phyloP scores from a whole-genome alignment of 1,140 invertebrate genomes.

The Drosophila paulistorum region DNA sequence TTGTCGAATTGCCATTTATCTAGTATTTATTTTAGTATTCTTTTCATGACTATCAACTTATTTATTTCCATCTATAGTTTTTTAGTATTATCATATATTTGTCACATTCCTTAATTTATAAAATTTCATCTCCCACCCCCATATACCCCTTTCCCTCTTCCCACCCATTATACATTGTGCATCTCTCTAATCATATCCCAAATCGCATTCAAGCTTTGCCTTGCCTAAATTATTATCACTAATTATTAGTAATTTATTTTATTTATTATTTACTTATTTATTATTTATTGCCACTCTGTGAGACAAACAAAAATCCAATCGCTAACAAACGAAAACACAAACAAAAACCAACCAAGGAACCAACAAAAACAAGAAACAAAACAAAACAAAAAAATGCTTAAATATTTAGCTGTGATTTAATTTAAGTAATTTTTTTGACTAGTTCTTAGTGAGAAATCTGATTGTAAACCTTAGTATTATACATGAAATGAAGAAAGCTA shows the following conservation, averaged over 20 bases:
- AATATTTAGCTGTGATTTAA: constrained; percentile 73
- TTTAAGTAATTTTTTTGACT: constrained; percentile 78
- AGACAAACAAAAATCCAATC: constrained; percentile 2
- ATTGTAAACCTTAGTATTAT: constrained; percentile 39
- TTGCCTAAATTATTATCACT: constrained; percentile 22
- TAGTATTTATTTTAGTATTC: constrained; percentile 38
- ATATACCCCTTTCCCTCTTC: background rate
- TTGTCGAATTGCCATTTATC: constrained; percentile 73
- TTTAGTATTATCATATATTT: constrained; percentile 33
- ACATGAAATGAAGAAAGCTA: constrained; percentile 20
- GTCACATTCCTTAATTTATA: constrained; percentile 23
- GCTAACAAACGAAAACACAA: background rate
- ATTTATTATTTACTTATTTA: constrained; percentile 40
- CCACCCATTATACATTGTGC: background rate
- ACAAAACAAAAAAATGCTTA: constrained; percentile 69
- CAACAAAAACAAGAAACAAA: constrained; percentile 33
- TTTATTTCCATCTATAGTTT: constrained; percentile 36
- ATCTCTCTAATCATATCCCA: no score
- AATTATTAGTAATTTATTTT: constrained; percentile 49
- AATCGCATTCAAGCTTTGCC: background rate
- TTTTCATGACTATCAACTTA: constrained; percentile 8
- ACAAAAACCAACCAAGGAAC: background rate
- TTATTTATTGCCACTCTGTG: constrained; percentile 35
- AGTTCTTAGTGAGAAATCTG: constrained; percentile 54
- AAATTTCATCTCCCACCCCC: background rate